These are phyloP conservation scores for Marmota flaviventris DNA, from an alignment of 2,113 vertebrate genomes.

Conservation along the genomic window DNA sequence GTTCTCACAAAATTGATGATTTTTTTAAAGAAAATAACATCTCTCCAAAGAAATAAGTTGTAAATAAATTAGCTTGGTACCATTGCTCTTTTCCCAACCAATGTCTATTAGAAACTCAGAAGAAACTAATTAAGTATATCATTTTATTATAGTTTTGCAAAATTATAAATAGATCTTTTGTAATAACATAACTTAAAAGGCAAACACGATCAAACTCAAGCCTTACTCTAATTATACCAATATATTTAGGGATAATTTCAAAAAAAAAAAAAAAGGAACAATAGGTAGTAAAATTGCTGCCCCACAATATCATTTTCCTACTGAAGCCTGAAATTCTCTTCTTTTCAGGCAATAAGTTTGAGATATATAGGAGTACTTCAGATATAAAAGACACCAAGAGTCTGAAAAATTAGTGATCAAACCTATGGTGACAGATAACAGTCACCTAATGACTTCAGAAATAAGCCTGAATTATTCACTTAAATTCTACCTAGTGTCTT, in stretches of 20 bases:
- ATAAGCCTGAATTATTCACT: background rate
- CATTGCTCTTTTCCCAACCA: background rate
- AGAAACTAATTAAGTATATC: background rate
- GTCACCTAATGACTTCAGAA: background rate
- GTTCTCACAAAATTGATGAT: conserved; percentile 16
- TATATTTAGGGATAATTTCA: background rate
- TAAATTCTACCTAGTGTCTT: background rate
- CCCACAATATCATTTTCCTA: background rate
- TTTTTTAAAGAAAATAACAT: background rate
- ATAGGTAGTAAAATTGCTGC: background rate
- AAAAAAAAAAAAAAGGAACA: background rate
- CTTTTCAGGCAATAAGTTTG: background rate
- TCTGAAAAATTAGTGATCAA: background rate
- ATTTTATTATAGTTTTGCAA: conserved; percentile 16
- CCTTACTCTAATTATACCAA: background rate
- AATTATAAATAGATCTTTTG: conserved; percentile 37
- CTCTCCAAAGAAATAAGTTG: background rate
- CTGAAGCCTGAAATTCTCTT: background rate
- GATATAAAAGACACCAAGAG: background rate
- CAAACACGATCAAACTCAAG: conserved; percentile 41
- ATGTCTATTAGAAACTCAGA: background rate
- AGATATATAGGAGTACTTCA: background rate
- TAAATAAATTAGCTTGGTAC: background rate
- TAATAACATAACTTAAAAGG: conserved; percentile 3
- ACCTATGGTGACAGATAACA: background rate